Conservation (phyloP, 2,113 vertebrate genomes). For the Girardinichthys multiradiatus region DNA sequence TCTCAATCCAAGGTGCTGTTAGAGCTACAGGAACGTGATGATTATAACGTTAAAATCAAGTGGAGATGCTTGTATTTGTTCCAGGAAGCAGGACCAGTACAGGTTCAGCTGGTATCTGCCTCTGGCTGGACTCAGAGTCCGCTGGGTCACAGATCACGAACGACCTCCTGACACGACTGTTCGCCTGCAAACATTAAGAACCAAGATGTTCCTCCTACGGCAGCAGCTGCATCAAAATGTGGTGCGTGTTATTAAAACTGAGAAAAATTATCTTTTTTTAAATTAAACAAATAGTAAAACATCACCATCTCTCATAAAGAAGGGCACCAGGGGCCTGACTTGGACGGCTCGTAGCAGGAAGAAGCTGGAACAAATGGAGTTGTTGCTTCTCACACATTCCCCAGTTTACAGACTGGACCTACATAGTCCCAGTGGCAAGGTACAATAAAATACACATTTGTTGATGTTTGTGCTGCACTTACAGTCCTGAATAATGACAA, state of each 20-base stretch:
- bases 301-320: constrained; percentile 52
- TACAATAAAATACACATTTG: constrained; percentile 12
- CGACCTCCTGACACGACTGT: constrained; percentile 51
- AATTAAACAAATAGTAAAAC: not conserved
- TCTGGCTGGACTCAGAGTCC: constrained; percentile 70
- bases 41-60: too few relatives aligned
- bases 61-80: not conserved
- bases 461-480: not conserved
- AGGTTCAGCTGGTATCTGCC: constrained; percentile 81
- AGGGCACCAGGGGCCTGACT: constrained; percentile 25
- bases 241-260: constrained; percentile 36
- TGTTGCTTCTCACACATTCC: constrained; percentile 70
- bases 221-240: constrained; percentile 64
- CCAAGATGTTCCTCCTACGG: constrained; percentile 72
- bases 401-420: constrained; percentile 73
- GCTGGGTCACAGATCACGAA: constrained; percentile 58
- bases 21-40: not conserved
- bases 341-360: constrained; percentile 57
- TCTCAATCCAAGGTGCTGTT: not conserved
- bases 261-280: not conserved
- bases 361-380: constrained; percentile 79
- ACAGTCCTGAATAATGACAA: not conserved
- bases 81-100: constrained; percentile 79
- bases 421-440: constrained; percentile 78
- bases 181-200: constrained; percentile 66